Conservation (phyloP, 2,113 vertebrate species). For the Prochilodus magdalenae region DNA sequence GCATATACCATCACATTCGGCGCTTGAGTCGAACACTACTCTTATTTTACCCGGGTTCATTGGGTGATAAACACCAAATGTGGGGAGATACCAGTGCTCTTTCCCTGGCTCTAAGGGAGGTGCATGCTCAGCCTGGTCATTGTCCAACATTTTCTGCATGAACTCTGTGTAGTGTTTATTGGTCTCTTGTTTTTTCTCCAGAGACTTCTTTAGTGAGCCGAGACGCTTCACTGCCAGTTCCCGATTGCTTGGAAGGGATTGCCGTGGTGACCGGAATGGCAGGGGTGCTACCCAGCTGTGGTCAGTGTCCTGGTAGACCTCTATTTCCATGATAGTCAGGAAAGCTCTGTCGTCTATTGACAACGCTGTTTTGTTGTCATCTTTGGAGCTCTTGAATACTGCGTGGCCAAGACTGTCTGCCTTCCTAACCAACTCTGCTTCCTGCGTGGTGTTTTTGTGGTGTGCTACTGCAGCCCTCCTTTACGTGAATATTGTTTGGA, state of each 20-base stretch:
- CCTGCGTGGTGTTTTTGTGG: too few species aligned
- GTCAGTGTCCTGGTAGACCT: neutral
- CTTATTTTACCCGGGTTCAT: neutral
- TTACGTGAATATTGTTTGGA: too few species aligned
- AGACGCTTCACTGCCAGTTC: neutral
- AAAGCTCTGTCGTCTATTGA: neutral
- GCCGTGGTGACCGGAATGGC: neutral
- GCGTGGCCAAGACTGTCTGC: too few species aligned
- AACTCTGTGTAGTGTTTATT: conserved; percentile 6
- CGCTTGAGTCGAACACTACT: conserved; percentile 9
- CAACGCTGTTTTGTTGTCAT: neutral
- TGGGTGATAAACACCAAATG: neutral
- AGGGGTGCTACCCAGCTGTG: neutral
- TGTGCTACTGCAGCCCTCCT: too few species aligned
- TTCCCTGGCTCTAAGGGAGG: neutral
- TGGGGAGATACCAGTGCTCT: conserved; percentile 30
- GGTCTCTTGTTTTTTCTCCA: conserved; percentile 8
- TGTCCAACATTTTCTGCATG: conserved; percentile 24
- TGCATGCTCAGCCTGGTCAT: neutral
- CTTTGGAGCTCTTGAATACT: too few species aligned
- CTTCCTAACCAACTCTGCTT: too few species aligned
- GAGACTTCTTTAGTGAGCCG: neutral
- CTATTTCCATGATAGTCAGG: neutral
- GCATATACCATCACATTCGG: neutral
- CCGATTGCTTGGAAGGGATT: neutral